Percentiles rank a stretch among this genome's conserved stretches.
Conservation (phyloP, 2,113 vertebrate genomes). For the Odontesthes bonariensis region DNA sequence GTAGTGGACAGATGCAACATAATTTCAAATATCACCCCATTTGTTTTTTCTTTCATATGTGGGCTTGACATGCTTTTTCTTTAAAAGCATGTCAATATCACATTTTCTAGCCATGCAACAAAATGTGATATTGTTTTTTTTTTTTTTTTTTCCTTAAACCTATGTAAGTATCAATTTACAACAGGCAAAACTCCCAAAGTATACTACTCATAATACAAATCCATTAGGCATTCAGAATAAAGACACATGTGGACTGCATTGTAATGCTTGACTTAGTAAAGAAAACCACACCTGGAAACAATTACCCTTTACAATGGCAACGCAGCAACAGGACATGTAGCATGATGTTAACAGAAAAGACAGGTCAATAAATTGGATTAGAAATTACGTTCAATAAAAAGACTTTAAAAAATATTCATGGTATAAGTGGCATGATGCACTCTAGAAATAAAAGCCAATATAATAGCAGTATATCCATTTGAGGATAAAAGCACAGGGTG, state of each 20-base stretch:
- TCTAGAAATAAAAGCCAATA: conserved; percentile 25
- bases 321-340: not conserved
- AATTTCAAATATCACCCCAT: too few species aligned
- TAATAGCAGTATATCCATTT: conserved; percentile 39
- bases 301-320: not conserved
- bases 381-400: conserved; percentile 50
- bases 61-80: too few species aligned
- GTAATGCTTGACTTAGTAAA: not conserved
- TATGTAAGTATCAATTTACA: too few species aligned
- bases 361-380: conserved; percentile 23
- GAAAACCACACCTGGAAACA: not conserved
- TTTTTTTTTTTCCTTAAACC: too few species aligned
- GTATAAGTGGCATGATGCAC: conserved; percentile 57
- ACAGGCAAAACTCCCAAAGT: too few species aligned
- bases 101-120: too few species aligned
- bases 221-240: too few species aligned
- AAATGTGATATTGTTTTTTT: too few species aligned
- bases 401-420: conserved; percentile 49
- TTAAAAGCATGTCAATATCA: too few species aligned
- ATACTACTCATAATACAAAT: not conserved
- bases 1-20: too few species aligned
- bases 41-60: too few species aligned
- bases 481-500: conserved; percentile 55
- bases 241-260: not conserved
- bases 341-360: conserved; percentile 22